A percentile compares a stretch with the other conserved stretches of the same genome.
These are phyloP conservation scores for Danaus plexippus DNA, from an alignment of 1,140 invertebrate species.

Conservation along the genomic window DNA sequence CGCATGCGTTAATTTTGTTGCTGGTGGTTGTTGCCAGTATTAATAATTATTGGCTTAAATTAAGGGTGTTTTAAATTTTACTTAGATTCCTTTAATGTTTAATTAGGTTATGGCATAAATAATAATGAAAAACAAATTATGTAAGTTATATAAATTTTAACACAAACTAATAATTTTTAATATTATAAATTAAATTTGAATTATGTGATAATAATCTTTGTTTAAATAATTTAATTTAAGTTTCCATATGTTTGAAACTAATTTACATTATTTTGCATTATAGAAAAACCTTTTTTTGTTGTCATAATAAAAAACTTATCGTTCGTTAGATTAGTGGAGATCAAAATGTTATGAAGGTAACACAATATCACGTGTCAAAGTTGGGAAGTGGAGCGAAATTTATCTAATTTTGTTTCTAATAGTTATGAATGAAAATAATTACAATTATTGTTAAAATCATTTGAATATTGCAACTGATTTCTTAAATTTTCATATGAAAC, in stretches of 20 bases:
- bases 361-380: slow-evolving; percentile 45
- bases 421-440: slow-evolving; percentile 58
- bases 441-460: slow-evolving; percentile 4
- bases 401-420: slow-evolving; percentile 28
- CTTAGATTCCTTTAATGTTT: background rate
- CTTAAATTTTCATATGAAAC: no score
- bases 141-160: no score
- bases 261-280: no score
- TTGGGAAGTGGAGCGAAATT: slow-evolving; percentile 54
- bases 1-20: slow-evolving; percentile 45
- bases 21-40: slow-evolving; percentile 10
- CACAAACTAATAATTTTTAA: no score
- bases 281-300: no score
- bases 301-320: no score
- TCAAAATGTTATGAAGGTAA: slow-evolving; percentile 19
- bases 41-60: slow-evolving; percentile 6
- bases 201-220: no score
- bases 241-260: no score
- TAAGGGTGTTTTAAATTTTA: slow-evolving; percentile 4
- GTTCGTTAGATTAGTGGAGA: no score
- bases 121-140: background rate
- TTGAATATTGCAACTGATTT: no score
- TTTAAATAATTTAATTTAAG: no score
- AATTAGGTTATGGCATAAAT: background rate
- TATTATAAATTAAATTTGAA: no score